Conservation (phyloP, 2,113 vertebrate species). For the Crotalus helleri region DNA sequence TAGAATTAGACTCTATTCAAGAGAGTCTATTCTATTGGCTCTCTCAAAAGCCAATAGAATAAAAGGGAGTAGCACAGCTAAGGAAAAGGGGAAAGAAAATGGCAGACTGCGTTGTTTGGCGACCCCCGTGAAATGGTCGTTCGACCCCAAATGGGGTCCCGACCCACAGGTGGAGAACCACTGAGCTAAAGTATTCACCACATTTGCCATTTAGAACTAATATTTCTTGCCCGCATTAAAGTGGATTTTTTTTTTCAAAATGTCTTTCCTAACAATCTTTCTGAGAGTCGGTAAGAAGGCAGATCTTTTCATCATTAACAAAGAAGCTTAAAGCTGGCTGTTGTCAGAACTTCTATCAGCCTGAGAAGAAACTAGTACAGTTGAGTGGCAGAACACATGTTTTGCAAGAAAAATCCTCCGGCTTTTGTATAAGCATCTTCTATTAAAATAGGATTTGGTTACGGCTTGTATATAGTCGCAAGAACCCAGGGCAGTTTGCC, state of each 20-base stretch:
- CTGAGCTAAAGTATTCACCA: not conserved
- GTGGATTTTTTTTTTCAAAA: not conserved
- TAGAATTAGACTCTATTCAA: no score
- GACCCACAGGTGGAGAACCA: no score
- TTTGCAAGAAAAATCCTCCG: not conserved
- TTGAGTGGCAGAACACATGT: not conserved
- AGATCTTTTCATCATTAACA: not conserved
- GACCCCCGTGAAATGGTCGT: no score
- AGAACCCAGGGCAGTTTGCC: not conserved
- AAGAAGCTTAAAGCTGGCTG: not conserved
- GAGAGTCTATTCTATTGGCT: no score
- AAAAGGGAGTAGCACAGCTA: no score
- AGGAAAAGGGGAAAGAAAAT: no score
- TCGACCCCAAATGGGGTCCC: no score
- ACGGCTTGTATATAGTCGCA: not conserved
- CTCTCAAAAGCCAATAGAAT: no score
- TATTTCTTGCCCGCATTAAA: not conserved
- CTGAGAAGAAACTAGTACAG: not conserved
- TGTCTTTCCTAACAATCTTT: not conserved
- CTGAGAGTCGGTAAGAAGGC: not conserved
- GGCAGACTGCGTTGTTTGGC: no score
- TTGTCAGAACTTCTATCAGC: not conserved
- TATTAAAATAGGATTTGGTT: not conserved
- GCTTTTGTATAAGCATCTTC: not conserved
- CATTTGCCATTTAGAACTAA: not conserved